These are phyloP conservation scores for Thaumatotibia leucotreta DNA, from an alignment of 1,140 invertebrate genomes.

Conservation along the genomic window DNA sequence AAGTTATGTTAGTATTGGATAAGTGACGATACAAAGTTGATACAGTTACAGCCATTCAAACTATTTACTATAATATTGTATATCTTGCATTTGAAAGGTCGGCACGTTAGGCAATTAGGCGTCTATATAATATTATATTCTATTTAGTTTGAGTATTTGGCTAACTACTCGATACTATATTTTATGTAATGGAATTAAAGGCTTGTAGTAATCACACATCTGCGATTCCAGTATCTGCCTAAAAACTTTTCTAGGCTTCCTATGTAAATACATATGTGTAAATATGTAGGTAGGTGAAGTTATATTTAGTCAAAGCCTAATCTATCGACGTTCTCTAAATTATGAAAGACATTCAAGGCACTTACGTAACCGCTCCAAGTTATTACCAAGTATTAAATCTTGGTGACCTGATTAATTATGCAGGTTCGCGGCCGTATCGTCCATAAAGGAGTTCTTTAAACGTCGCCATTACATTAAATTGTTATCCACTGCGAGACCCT, in stretches of 20 bases:
- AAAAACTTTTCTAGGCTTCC: no score
- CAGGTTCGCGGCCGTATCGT: slow-evolving; percentile 34
- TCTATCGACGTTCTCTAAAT: background rate
- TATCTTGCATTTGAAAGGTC: no score
- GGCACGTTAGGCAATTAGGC: no score
- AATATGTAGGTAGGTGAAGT: background rate
- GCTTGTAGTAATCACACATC: no score
- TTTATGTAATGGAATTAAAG: no score
- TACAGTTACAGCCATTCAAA: background rate
- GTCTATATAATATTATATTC: no score
- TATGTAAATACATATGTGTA: no score
- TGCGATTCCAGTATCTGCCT: no score
- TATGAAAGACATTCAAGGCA: background rate
- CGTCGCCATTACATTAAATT: slow-evolving; percentile 50
- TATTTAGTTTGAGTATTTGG: no score
- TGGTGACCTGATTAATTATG: slow-evolving; percentile 40
- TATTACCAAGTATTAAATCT: slow-evolving; percentile 13
- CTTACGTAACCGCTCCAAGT: slow-evolving; percentile 1
- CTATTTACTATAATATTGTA: no score
- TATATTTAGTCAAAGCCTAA: background rate
- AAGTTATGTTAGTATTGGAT: slow-evolving; percentile 41
- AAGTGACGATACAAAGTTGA: slow-evolving; percentile 33
- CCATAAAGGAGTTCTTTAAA: slow-evolving; percentile 46
- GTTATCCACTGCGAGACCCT: slow-evolving; percentile 39
- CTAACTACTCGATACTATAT: no score